Evolutionary conservation across 2,797 vertebrate species (phyloP).

Genomic region (Pseudochromis fuscus): DNA sequence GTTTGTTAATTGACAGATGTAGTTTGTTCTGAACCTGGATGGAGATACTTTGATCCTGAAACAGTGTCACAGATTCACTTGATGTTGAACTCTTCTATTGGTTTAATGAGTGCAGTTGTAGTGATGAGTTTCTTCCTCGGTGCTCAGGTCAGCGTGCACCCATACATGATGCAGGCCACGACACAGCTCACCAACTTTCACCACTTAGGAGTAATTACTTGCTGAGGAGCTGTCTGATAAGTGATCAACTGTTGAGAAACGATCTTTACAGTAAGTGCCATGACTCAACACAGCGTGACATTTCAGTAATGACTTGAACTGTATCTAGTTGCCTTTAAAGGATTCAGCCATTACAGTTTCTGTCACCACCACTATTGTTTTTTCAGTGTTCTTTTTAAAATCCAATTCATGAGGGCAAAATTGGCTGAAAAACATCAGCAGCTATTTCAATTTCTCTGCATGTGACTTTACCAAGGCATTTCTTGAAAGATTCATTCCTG

Average conservation of each 20-base stretch:
- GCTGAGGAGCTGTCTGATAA: constrained; percentile 12
- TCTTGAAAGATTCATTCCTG: not conserved
- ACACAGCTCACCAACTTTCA: constrained; percentile 20
- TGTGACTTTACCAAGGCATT: constrained; percentile 2
- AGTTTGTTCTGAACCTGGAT: too few species aligned
- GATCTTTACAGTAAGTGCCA: constrained; percentile 20
- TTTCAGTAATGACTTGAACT: constrained; percentile 20
- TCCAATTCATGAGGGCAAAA: not conserved
- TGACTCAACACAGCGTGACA: constrained; percentile 15
- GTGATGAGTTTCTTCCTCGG: constrained; percentile 20
- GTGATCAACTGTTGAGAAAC: constrained; percentile 9
- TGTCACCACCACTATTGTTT: constrained; percentile 2
- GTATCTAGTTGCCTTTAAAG: constrained; percentile 5
- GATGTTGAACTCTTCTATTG: not conserved
- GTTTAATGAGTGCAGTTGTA: constrained; percentile 4
- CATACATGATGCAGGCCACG: not conserved
- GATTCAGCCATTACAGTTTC: constrained; percentile 4
- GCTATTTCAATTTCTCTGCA: constrained; percentile 4
- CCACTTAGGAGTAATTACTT: constrained; percentile 60
- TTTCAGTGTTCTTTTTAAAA: not conserved
- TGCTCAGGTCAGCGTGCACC: constrained; percentile 6
- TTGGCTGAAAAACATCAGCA: constrained; percentile 4
- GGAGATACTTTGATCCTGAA: too few species aligned
- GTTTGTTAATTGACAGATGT: too few species aligned
- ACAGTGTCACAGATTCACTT: not conserved